Evolutionary conservation across 2,888 invertebrate species (phyloP).

Genomic region (Sympetrum striolatum): DNA sequence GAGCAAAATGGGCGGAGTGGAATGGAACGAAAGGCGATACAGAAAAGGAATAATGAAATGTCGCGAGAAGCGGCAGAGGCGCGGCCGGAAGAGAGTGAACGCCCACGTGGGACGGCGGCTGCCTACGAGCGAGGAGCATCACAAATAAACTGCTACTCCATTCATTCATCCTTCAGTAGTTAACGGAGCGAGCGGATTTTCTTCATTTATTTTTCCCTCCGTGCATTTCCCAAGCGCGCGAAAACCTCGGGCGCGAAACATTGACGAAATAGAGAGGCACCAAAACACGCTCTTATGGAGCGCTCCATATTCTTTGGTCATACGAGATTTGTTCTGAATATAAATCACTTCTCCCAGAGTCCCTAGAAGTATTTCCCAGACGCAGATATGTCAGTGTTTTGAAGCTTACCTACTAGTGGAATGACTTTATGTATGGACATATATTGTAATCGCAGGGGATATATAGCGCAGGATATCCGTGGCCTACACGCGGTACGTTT

Average conservation of each 20-base stretch:
- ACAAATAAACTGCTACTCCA: neutral
- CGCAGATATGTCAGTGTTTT: too few species aligned
- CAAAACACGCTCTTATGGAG: neutral
- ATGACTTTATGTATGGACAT: too few species aligned
- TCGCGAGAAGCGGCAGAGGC: neutral
- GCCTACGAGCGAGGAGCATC: neutral
- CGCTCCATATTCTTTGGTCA: too few species aligned
- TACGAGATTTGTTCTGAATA: too few species aligned
- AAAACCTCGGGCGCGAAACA: neutral
- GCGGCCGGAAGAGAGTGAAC: slow-evolving; percentile 4
- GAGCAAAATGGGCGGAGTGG: neutral
- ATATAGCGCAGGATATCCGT: too few species aligned
- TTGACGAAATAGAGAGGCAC: too few species aligned
- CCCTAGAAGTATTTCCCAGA: too few species aligned
- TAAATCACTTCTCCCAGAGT: too few species aligned
- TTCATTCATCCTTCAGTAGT: slow-evolving; percentile 21
- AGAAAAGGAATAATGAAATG: neutral
- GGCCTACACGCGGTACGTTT: too few species aligned
- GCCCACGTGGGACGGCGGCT: neutral
- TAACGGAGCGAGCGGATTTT: slow-evolving; percentile 22
- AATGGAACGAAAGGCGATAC: neutral
- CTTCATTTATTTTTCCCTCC: slow-evolving; percentile 21
- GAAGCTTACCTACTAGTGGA: too few species aligned
- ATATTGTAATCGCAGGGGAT: too few species aligned
- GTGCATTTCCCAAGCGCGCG: neutral